Base-by-base conservation (phyloP, 2,113 vertebrate genomes). In the Pontoporia blainvillei region DNA sequence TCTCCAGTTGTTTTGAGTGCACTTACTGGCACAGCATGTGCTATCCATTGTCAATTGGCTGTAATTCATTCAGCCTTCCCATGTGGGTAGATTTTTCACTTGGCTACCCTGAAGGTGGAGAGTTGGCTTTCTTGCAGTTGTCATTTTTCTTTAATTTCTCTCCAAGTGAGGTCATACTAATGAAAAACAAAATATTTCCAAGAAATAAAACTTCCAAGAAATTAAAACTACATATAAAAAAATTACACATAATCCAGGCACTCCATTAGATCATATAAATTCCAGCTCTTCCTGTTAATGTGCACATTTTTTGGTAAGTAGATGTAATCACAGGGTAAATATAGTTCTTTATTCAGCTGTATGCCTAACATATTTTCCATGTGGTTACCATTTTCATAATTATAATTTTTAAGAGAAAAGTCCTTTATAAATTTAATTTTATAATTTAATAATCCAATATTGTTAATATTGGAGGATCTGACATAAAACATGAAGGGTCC, bases 401-500 rank as follows among this genome's bases (percentile, higher is more conserved):
- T 88, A 62, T 1, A 95, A 83, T 86, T 91, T 76, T 82, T 91
- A 95, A 88, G 89, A 88, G 52, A 94, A 91, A 94, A 92, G 20
- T 94, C n/a, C 91, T 96, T 94, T 81, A 89, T 96, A 76, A 90
- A 90, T 97, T 93, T 94, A 95, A 91, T 76, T 49, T 76, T 76
- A 76, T 76, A 49, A 12, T 52, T 52, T 34, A 76, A 34, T 34
- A 52, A 76, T 52, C 46, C 46, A 52, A 2, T 76, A 52, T 76
- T 76, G 44, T 52, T 76, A 96, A 2, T 78, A 64, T 66, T 46
- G 39, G 94, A 84, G 46, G 86, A 62, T 93, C 49, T 93, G 62
- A 41, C n/a, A 81, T 61, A 86, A 82, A 82, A 82, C 23, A 49
- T 41, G 72, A 86, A 89, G 18, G 12, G 52, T 91, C n/a, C n/a